Percentiles rank a stretch among this genome's conserved stretches.
phyloP scores from a whole-genome alignment of 1,140 invertebrate genomes.

The Limonius californicus region DNA sequence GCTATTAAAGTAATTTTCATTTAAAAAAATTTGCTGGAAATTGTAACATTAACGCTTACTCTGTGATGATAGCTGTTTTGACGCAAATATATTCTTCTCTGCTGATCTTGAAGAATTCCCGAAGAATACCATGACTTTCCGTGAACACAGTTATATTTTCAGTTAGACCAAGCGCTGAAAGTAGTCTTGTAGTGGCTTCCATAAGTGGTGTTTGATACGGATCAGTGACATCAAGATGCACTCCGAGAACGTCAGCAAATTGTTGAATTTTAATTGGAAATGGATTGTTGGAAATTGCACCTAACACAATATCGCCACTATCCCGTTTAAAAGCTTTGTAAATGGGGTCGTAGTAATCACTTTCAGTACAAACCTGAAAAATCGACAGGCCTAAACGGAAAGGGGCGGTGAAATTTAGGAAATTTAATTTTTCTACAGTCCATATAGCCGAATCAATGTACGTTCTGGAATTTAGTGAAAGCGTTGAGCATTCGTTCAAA shows the following conservation, averaged over 20 bases:
- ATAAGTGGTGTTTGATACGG: constrained; percentile 24
- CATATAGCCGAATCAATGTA: constrained; percentile 34
- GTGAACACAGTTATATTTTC: constrained; percentile 39
- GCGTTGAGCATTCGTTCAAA: constrained; percentile 18
- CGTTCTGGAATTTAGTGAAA: constrained; percentile 14
- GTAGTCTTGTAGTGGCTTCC: constrained; percentile 30
- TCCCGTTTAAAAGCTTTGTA: constrained; percentile 36
- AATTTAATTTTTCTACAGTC: constrained; percentile 37
- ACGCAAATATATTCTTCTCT: constrained; percentile 37
- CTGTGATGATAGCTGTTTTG: constrained; percentile 24
- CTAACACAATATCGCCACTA: constrained; percentile 24
- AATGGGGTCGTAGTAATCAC: constrained; percentile 32
- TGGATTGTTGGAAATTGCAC: constrained; percentile 26
- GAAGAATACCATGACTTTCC: constrained; percentile 29
- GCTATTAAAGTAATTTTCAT: too few relatives aligned
- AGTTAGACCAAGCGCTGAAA: constrained; percentile 32
- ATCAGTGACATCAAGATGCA: constrained; percentile 18
- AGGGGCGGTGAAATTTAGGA: constrained; percentile 26
- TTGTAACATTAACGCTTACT: too few relatives aligned
- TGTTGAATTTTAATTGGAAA: constrained; percentile 25
- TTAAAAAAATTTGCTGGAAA: too few relatives aligned
- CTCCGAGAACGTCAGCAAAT: constrained; percentile 32
- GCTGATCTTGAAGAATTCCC: constrained; percentile 35
- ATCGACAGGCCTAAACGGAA: constrained; percentile 33
- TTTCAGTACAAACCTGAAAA: constrained; percentile 31